These are phyloP conservation scores for Hydrocynus forskahlii DNA, from an alignment of 2,797 vertebrate species.

Conservation along the genomic window DNA sequence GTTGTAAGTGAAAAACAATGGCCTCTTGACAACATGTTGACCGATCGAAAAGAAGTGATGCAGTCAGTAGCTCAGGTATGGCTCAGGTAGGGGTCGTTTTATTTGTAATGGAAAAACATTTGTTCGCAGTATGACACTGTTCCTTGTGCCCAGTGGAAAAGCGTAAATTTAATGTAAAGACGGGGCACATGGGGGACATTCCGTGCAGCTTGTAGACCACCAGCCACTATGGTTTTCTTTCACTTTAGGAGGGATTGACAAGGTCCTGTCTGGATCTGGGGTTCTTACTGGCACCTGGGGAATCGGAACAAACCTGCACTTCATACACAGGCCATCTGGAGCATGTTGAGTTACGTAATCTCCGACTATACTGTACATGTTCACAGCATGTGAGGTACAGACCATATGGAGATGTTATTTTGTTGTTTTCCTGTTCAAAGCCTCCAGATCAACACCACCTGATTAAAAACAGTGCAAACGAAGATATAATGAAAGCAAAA, in stretches of 20 bases:
- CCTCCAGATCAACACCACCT: not conserved
- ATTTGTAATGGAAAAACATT: too few species aligned
- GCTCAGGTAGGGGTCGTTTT: too few species aligned
- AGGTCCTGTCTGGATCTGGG: not conserved
- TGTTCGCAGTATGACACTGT: too few species aligned
- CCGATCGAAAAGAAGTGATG: too few species aligned
- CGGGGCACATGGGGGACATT: constrained; percentile 13
- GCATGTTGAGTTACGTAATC: not conserved
- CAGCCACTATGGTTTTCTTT: not conserved
- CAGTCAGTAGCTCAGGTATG: too few species aligned
- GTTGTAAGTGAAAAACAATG: too few species aligned
- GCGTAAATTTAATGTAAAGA: constrained; percentile 12
- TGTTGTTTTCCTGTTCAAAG: not conserved
- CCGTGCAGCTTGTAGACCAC: not conserved
- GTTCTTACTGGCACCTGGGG: constrained; percentile 10
- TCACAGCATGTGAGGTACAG: not conserved
- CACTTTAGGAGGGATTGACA: not conserved
- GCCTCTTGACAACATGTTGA: too few species aligned
- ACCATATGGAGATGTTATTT: too few species aligned
- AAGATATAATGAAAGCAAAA: not conserved
- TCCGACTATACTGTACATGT: not conserved
- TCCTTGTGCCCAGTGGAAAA: too few species aligned
- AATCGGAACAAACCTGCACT: constrained; percentile 11
- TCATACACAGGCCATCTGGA: constrained; percentile 19
- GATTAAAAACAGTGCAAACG: not conserved